Percentiles rank a stretch among this genome's conserved stretches.
These are phyloP conservation scores for Pan troglodytes DNA, from an alignment of 2,113 vertebrate genomes.

Conservation along the genomic window NHGRI_mPanTro3-v2.1_pri NC_072418.2:46881001-46881500, in stretches of 20 bases:
- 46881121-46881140: not conserved
- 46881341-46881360: not conserved
- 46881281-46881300: not conserved
- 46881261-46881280: not conserved
- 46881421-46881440: not conserved
- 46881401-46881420: not conserved
- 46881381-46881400: not conserved
- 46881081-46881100: not conserved
- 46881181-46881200: not conserved
- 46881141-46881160: not conserved
- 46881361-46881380: not conserved
- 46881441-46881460: not conserved
- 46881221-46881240: not conserved
- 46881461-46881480: not conserved
- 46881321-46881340: too few relatives aligned
- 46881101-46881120: not conserved
- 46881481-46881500: not conserved
- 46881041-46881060: not conserved
- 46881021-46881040: not conserved
- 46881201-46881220: not conserved
- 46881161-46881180: not conserved
- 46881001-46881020: not conserved
- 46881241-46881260: not conserved
- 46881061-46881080: not conserved
- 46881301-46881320: not conserved